Evolutionary conservation across 2,888 invertebrate genomes (phyloP), one percentile per base, ranked within the genome.

Genomic region (Luperina testacea): DNA sequence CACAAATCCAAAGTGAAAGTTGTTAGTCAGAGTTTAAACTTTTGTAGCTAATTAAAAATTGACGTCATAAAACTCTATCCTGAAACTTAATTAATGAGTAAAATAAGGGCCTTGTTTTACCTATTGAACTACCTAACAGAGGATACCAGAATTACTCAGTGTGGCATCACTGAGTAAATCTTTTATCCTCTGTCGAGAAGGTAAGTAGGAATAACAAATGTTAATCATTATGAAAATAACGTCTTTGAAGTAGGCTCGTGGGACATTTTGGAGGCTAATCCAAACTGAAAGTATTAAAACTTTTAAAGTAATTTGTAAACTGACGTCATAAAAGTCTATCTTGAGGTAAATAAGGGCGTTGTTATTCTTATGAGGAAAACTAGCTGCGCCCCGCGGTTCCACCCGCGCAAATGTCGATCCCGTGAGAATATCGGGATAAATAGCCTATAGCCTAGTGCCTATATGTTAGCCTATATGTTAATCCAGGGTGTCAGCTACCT

Each of bases 221-320:
- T 48, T 15, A 15, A 15, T 48, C 5, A 48, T 48, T 51, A 51
- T 17, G 6, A 51, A 51, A 51, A 51, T 17, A 17, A 32, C 20
- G 11, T 20, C 63, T 20, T 5, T 32, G 32, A 64, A 32, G 32
- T 32, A 8, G 8, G 3, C 20, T 20, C 3, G 32, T 63, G 20
- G 20, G 20, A 63, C 32, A 63, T 32, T 63, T 63, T 63, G 38
- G 38, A 65, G 74, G 53, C 38, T 53, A 68, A 45, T n/a, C 32
- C 61, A 42, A 63, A 75, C 78, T 45, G 53, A 53, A 77, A 75
- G 24, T 45, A 63, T 61, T 61, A 59, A 67, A 75, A 68, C 38
- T 77, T 42, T 61, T 11, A 61, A 45, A 27, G 38, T 42, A 69
- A 63, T 69, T 53, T 69, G 17, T 53, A 53, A 63, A 72, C 45